Percentiles rank a stretch among this genome's conserved stretches.
These are phyloP conservation scores for Thymelicus sylvestris DNA, from an alignment of 2,888 invertebrate species.

Conservation along the genomic window DNA sequence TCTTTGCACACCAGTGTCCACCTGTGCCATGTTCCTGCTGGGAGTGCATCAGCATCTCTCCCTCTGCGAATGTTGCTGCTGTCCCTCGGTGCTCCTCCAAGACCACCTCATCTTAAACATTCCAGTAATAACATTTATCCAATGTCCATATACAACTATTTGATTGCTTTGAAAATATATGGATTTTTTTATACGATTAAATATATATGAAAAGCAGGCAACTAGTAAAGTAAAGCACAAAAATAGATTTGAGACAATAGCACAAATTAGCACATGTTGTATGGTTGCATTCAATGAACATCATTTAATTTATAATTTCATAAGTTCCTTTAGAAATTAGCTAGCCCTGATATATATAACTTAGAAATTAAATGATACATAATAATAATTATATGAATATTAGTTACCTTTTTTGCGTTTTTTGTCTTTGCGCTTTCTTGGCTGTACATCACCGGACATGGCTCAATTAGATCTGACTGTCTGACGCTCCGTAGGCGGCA, in stretches of 20 bases:
- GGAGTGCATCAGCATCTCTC: constrained; percentile 91
- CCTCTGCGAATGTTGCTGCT: constrained; percentile 79
- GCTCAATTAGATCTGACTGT: constrained; percentile 72
- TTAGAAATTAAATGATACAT: background rate
- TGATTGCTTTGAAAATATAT: no score
- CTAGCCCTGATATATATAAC: background rate
- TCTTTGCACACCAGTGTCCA: constrained; percentile 93
- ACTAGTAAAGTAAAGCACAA: background rate
- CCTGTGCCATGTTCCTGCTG: constrained; percentile 91
- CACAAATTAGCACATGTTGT: background rate
- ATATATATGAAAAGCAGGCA: no score
- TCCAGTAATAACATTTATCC: background rate
- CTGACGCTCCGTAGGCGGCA: constrained; percentile 75
- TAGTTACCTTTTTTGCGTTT: constrained; percentile 90
- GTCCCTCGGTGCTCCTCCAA: constrained; percentile 78
- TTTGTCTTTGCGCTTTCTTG: constrained; percentile 94
- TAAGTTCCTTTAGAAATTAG: background rate
- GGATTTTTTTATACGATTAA: no score
- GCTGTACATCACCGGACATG: constrained; percentile 95
- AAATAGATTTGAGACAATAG: constrained; percentile 1
- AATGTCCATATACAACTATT: background rate
- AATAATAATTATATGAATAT: background rate
- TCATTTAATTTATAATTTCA: background rate
- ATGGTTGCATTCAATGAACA: background rate
- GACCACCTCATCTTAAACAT: constrained; percentile 72